Conservation (phyloP, 2,113 vertebrate genomes). For the Geococcyx californianus region DNA sequence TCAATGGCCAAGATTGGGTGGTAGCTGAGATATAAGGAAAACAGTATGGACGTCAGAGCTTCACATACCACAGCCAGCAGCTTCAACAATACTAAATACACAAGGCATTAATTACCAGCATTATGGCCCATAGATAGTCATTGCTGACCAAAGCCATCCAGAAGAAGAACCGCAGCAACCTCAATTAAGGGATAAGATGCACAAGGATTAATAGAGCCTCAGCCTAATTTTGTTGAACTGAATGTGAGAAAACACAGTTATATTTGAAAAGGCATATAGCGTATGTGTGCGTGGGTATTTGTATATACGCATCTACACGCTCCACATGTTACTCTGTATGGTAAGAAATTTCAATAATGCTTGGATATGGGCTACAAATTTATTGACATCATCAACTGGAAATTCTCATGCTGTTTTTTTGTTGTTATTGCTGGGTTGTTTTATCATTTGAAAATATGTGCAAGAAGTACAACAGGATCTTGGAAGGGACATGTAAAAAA, state of each 20-base stretch:
- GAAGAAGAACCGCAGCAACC: neutral
- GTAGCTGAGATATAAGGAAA: neutral
- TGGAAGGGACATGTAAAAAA: neutral
- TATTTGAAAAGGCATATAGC: conserved; percentile 32
- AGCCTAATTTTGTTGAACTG: neutral
- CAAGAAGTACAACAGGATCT: conserved; percentile 13
- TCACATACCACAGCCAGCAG: neutral
- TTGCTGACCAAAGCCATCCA: neutral
- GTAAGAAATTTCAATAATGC: conserved; percentile 57
- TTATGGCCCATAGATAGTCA: neutral
- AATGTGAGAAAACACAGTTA: conserved; percentile 24
- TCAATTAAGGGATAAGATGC: neutral
- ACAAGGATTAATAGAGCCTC: neutral
- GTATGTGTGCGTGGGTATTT: neutral
- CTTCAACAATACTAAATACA: neutral
- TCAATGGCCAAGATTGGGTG: fast-evolving
- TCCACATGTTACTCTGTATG: conserved; percentile 48
- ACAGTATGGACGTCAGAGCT: neutral
- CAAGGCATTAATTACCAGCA: conserved; percentile 26
- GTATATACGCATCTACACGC: conserved; percentile 12
- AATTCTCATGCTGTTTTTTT: conserved; percentile 18
- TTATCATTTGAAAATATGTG: neutral
- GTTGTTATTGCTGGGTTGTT: conserved; percentile 30
- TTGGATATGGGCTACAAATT: conserved; percentile 1
- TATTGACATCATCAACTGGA: conserved; percentile 47